Conservation (phyloP, 2,888 invertebrate species). For the Callyntrura guangdongensis region DNA sequence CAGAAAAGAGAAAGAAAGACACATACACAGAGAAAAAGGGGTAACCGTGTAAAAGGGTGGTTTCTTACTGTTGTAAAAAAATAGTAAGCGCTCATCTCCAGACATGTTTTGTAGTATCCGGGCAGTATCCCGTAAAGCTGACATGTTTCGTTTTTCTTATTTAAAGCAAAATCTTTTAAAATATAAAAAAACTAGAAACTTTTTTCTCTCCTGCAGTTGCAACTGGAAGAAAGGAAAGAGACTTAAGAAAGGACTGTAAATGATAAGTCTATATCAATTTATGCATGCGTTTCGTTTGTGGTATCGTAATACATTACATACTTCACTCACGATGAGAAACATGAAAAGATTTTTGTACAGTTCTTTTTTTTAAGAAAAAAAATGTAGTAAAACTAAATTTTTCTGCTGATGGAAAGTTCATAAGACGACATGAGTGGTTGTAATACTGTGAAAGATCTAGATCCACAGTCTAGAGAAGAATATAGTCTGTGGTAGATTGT, state of each 20-base stretch:
- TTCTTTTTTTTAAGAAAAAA: not conserved
- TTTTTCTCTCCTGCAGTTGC: constrained; percentile 25
- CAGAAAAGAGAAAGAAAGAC: not conserved
- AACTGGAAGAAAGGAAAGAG: not conserved
- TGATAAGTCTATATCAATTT: constrained; percentile 17
- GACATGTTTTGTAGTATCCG: not conserved
- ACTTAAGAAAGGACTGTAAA: not conserved
- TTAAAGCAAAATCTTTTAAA: constrained; percentile 47
- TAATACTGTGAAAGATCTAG: too few species aligned
- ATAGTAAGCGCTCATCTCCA: not conserved
- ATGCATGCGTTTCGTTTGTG: not conserved
- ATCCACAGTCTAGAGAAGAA: not conserved
- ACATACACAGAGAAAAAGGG: not conserved
- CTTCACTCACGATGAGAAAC: not conserved
- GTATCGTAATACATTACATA: not conserved
- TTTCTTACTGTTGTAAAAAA: not conserved
- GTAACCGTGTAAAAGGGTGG: not conserved
- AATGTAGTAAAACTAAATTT: constrained; percentile 4
- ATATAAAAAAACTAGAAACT: not conserved
- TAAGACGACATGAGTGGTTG: not conserved
- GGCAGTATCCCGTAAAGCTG: too few species aligned
- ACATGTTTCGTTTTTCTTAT: constrained; percentile 16
- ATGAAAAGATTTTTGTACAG: not conserved
- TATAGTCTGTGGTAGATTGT: not conserved
- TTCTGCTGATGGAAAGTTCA: constrained; percentile 45